These are phyloP conservation scores for Anorthoa munda DNA, from an alignment of 2,888 invertebrate genomes.

Conservation along the genomic window DNA sequence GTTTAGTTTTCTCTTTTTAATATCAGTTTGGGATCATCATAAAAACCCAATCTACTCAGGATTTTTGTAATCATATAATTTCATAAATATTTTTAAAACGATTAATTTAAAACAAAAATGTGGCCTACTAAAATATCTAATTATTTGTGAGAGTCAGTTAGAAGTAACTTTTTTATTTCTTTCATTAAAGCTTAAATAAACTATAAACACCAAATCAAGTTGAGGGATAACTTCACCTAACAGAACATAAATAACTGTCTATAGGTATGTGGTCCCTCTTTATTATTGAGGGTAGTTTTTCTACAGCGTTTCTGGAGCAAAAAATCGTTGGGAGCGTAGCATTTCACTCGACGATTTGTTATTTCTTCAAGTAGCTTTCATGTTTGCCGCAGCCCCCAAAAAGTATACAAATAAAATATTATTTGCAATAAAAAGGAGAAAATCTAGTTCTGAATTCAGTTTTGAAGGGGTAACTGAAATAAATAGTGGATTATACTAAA, in stretches of 20 bases:
- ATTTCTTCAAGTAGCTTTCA: conserved; percentile 42
- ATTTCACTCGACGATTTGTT: conserved; percentile 46
- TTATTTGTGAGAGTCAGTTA: not conserved
- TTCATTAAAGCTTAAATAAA: not conserved
- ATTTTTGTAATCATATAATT: too few species aligned
- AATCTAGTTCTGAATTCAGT: conserved; percentile 14
- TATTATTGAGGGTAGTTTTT: conserved; percentile 15
- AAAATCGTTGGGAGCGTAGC: conserved; percentile 31
- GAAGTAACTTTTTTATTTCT: not conserved
- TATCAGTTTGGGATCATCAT: too few species aligned
- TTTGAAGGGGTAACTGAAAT: conserved; percentile 23
- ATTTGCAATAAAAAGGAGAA: conserved; percentile 42
- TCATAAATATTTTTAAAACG: too few species aligned
- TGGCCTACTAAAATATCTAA: not conserved
- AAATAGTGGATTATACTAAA: conserved; percentile 53
- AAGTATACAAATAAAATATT: conserved; percentile 36
- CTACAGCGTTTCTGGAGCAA: conserved; percentile 32
- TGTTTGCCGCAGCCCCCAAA: conserved; percentile 38
- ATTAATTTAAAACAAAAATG: too few species aligned
- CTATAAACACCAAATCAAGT: not conserved
- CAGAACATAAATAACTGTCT: conserved; percentile 6
- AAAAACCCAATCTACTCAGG: too few species aligned
- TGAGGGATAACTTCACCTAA: not conserved
- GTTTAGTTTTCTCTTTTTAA: too few species aligned
- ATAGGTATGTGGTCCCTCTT: not conserved